A percentile compares a stretch with the other conserved stretches of the same genome.
These are phyloP conservation scores for Stichodactyla mertensii DNA, from an alignment of 64 coral and sea anemone species.

Conservation along the genomic window DNA sequence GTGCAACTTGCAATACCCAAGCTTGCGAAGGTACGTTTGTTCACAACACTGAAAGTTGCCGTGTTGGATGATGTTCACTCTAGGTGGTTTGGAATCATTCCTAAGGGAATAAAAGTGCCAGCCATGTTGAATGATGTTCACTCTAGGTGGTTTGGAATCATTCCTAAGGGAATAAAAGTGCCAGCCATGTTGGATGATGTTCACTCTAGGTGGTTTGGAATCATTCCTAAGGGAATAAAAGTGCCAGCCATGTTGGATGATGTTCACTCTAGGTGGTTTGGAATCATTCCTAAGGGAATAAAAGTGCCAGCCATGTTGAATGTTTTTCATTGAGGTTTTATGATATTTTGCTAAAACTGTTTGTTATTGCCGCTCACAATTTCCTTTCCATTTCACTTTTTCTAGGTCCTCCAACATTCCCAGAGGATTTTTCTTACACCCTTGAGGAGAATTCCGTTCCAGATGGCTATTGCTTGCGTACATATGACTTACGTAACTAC, in stretches of 20 bases:
- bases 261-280: no score
- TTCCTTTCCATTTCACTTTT: not conserved
- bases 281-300: not conserved
- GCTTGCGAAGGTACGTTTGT: not conserved
- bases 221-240: no score
- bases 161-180: not conserved
- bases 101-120: no score
- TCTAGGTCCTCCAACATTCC: not conserved
- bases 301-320: not conserved
- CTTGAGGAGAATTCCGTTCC: no score
- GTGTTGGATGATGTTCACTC: not conserved
- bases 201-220: not conserved
- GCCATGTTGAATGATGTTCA: not conserved
- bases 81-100: not conserved
- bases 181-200: not conserved
- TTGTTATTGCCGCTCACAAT: not conserved
- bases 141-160: no score
- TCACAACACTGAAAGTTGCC: not conserved
- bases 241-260: not conserved
- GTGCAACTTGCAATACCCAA: constrained; percentile 1
- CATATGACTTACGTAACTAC: constrained; percentile 8
- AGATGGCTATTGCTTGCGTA: not conserved
- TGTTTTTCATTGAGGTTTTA: not conserved
- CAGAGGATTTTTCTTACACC: not conserved
- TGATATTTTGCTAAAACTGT: not conserved